Percentiles rank a stretch among this genome's conserved stretches.
Conservation (phyloP, 2,888 invertebrate species). For the Lymantria dispar region DNA sequence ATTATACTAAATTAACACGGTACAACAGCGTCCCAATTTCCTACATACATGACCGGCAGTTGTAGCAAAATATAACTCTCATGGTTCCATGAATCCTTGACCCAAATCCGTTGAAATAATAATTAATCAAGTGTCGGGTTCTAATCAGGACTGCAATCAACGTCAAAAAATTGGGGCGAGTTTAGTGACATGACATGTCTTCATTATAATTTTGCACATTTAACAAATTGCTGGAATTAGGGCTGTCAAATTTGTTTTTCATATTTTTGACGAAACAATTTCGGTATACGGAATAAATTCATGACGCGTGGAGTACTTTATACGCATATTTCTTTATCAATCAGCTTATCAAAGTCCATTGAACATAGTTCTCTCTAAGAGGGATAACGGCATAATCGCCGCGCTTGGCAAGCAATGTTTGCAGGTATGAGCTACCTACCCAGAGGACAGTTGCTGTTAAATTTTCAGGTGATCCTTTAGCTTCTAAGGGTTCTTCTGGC, state of each 20-base stretch:
- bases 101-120: constrained; percentile 24
- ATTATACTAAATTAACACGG: background rate
- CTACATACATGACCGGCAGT: constrained; percentile 8
- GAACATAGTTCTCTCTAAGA: too few species aligned
- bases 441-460: too few species aligned
- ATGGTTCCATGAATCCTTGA: constrained; percentile 18
- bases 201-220: constrained; percentile 38
- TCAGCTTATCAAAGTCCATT: too few species aligned
- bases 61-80: constrained; percentile 17
- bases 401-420: too few species aligned
- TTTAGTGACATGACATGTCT: constrained; percentile 34
- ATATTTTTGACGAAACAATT: too few species aligned
- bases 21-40: constrained; percentile 2
- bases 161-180: constrained; percentile 35
- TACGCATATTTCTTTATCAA: too few species aligned
- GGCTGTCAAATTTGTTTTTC: constrained; percentile 14
- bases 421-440: too few species aligned
- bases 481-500: too few species aligned
- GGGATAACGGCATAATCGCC: too few species aligned
- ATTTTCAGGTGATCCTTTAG: too few species aligned
- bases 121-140: constrained; percentile 31
- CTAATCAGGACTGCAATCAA: constrained; percentile 30
- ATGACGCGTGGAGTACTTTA: too few species aligned
- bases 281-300: too few species aligned
- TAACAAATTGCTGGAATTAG: constrained; percentile 14